Conservation (phyloP, 2,113 vertebrate species). For the Cyprinodon brontotheroides region DNA sequence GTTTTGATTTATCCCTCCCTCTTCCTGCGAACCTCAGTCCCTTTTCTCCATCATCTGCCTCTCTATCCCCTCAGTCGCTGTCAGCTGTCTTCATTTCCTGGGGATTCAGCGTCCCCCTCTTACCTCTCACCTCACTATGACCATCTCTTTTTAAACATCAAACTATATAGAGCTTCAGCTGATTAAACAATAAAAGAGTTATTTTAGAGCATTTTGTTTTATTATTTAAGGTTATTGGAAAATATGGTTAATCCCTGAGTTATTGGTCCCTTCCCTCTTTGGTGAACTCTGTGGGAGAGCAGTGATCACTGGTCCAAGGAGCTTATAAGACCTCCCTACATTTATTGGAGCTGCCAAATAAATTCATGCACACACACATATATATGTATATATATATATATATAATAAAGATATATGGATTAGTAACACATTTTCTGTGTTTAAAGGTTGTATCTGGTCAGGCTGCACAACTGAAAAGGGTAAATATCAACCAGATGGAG, state of each 20-base stretch:
- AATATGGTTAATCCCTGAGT: conserved; percentile 48
- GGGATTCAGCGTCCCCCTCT: conserved; percentile 34
- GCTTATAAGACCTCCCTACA: conserved; percentile 23
- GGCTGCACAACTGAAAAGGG: conserved; percentile 13
- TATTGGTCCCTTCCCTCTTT: conserved; percentile 29
- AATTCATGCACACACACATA: no score
- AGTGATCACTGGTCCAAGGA: conserved; percentile 23
- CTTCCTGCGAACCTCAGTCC: conserved; percentile 44
- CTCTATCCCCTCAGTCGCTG: conserved; percentile 50
- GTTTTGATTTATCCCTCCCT: conserved; percentile 67
- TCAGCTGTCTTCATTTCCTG: conserved; percentile 68
- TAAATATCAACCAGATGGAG: conserved; percentile 38
- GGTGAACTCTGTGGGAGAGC: conserved; percentile 36
- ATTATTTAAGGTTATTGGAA: conserved; percentile 52
- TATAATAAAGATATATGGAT: conserved; percentile 9
- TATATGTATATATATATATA: not conserved
- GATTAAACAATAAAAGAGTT: conserved; percentile 63
- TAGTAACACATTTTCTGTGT: conserved; percentile 19
- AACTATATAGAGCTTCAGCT: conserved; percentile 38
- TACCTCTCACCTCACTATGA: conserved; percentile 31
- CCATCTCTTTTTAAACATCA: conserved; percentile 4
- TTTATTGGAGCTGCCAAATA: not conserved
- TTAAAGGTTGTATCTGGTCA: conserved; percentile 1
- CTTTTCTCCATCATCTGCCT: conserved; percentile 42
- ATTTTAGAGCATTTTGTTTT: conserved; percentile 49